These are phyloP conservation scores for Tiliqua scincoides DNA, from an alignment of 2,113 vertebrate species.

Conservation along the genomic window DNA sequence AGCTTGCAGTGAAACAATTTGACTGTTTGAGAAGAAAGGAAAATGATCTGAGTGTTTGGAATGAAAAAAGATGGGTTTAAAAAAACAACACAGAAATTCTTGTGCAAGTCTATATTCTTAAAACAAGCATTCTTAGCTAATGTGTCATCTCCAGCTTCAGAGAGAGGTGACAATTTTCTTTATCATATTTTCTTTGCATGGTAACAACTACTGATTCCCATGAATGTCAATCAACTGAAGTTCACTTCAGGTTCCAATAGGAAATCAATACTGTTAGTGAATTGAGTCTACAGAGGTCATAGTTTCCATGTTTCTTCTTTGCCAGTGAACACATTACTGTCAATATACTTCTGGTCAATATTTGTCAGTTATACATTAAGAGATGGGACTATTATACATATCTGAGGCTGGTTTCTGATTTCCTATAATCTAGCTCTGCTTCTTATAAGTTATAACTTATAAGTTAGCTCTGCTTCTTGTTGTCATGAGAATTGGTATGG, in stretches of 20 bases:
- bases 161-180: slow-evolving; percentile 30
- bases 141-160: slow-evolving; percentile 30
- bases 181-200: slow-evolving; percentile 46
- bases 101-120: slow-evolving; percentile 4
- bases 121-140: slow-evolving; percentile 10
- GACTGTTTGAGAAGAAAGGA: neutral
- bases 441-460: too few relatives aligned
- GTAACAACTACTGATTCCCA: slow-evolving; percentile 43
- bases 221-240: slow-evolving; percentile 54
- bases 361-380: slow-evolving; percentile 18
- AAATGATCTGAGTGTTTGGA: neutral
- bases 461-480: too few relatives aligned
- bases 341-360: slow-evolving; percentile 44
- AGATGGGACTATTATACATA: neutral
- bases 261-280: slow-evolving; percentile 67
- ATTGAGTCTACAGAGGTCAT: slow-evolving; percentile 60
- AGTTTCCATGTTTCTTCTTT: slow-evolving; percentile 37
- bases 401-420: neutral
- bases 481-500: too few relatives aligned
- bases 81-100: neutral
- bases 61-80: too few relatives aligned
- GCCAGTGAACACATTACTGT: slow-evolving; percentile 52
- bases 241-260: slow-evolving; percentile 64
- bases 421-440: too few relatives aligned
- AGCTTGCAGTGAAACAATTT: slow-evolving; percentile 11